Evolutionary conservation across 1,140 invertebrate species (phyloP), one percentile per base, ranked within the genome.

Genomic region (Cotesia chilonis): DNA sequence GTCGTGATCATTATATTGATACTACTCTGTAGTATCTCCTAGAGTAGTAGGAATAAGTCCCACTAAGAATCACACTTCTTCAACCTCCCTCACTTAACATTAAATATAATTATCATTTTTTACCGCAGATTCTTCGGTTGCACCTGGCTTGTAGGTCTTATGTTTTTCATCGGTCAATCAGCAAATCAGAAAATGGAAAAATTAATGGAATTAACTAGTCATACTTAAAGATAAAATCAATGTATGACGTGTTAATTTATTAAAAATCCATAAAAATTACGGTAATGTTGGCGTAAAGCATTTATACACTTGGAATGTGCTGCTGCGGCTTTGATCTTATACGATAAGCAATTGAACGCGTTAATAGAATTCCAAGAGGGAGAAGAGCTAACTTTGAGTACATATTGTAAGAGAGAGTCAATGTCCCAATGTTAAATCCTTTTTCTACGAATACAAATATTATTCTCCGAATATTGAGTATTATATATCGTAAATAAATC

Each of bases 1-100:
- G 70, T 72, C 70, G 63, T 66, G 55, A 72, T 72, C 63, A 72
- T 72, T 72, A 72, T 60, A 67, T 67, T 14, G 65, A 65, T 55
- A 55, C 51, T 69, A 66, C 63, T 37, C 10, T 14, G 7, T 14
- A 14, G 14, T 14, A 14, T 14, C 14, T 37, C 10, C 12, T 63
- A 20, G 28, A 28, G 28, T 63, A n/a, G 14, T 37, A 63, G 20
- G 41, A 52, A n/a, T 52, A 51, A 12, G 55, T 54, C 54, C 2
- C 5, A 67, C 6, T 17, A 17, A 54, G 60, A 63, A 36, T 63
- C 60, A 63, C 60, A 63, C 60, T 63, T 63, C 1, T 63, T 28
- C 28, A 41, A 51, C 35, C 41, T 61, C 17, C 38, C 38, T 51
- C 14, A 65, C 2, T 20, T 65, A 14, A 65, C 41, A 17, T 20